These are phyloP conservation scores for Aphis gossypii DNA, from an alignment of 1,140 invertebrate genomes.

Conservation along the genomic window DNA sequence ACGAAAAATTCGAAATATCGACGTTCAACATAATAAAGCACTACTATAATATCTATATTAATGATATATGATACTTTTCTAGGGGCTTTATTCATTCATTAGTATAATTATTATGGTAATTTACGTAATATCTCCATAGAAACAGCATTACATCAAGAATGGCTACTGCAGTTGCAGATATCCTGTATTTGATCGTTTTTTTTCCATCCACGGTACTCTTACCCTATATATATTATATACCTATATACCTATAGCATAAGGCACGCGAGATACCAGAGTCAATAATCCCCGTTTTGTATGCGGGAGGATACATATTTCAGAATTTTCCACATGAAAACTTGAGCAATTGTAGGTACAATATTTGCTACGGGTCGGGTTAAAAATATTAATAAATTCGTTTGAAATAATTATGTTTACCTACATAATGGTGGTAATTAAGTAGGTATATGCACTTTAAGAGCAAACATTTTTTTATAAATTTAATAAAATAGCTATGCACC, in stretches of 20 bases:
- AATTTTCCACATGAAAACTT: neutral
- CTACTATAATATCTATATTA: neutral
- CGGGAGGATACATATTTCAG: neutral
- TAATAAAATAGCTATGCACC: neutral
- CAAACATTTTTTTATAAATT: neutral
- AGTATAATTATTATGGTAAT: neutral
- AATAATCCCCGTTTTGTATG: neutral
- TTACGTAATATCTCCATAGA: neutral
- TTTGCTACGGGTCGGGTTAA: neutral
- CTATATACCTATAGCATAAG: too few relatives aligned
- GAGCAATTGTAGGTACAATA: neutral
- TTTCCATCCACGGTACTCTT: too few relatives aligned
- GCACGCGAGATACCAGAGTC: too few relatives aligned
- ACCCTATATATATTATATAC: too few relatives aligned
- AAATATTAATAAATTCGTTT: neutral
- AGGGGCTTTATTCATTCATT: neutral
- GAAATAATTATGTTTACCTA: neutral
- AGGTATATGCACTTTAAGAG: neutral
- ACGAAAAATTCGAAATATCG: neutral
- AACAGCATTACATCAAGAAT: neutral
- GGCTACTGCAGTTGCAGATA: neutral
- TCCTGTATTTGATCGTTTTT: neutral
- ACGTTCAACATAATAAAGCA: neutral
- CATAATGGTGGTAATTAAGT: neutral
- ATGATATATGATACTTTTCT: neutral